Base-by-base conservation (phyloP, 2,797 vertebrate species). In the Valencia hispanica region DNA sequence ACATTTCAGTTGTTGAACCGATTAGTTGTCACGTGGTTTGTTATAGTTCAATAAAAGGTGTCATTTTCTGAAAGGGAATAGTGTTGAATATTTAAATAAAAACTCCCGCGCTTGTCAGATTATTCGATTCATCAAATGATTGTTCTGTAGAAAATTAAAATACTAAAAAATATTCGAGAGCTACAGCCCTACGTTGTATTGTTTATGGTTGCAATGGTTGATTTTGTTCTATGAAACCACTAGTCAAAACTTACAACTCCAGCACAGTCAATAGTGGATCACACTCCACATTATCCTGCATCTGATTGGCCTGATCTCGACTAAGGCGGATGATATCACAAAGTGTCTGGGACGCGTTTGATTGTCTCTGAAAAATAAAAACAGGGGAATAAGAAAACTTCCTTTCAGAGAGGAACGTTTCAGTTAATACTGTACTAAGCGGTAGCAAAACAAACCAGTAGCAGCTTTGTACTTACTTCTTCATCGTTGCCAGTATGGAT, bases 271-370 rank as follows among this genome's bases (percentile, higher is more conserved):
- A 96, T 87, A 99, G 95, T 0, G 98, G 98, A 77, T 99, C 97
- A 0, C 95, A 94, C 91, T 98, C 97, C 25, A 94, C 80, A 15
- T 93, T 93, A 75, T 99, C 98, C 86, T 96, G 97, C 88, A 97
- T 95, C 87, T 97, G 98, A 93, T 92, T 95, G 92, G 96, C 96
- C 96, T 99, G 98, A 95, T 99, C 98, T 93, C 97, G 95, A 95
- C 97, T 98, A 91, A 99, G 93, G 88, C 98, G 95, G 81, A 99
- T 95, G 87, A 99, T 96, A 92, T 99, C 98, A 85, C 98, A 99
- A 87, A 99, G 96, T 34, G 98, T 98, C 91, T 99, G 98, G 82
- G 98, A 98, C 73, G 98, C 98, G 7, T 99, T 99, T 75, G 97
- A 99, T 94, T 99, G 96, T 95, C 95, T 96, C 96, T 96, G 92